Evolutionary conservation across 2,113 vertebrate genomes (phyloP), one percentile per base, ranked within the genome.

Genomic region (Cebidichthys violaceus): DNA sequence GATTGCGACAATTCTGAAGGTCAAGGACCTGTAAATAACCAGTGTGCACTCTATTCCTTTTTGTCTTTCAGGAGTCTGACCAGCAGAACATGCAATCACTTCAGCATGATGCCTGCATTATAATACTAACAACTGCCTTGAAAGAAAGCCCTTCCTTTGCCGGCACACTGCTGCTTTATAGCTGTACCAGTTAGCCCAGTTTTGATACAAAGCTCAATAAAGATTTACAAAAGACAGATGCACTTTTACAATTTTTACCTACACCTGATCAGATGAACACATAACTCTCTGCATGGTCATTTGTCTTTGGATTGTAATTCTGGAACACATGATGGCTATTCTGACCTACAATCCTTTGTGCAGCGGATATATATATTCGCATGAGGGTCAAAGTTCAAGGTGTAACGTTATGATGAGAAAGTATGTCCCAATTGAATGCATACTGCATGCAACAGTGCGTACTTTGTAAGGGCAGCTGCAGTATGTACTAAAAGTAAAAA

Each of bases 21-120:
- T 86, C 72, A 60, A 59, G 22, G 4, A 39, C 41, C 55, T 65
- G 45, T 33, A 20, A 41, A 71, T 82, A 55, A 35, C 68, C 64
- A 55, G 15, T 4, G 0, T 24, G 17, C 65, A 39, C 6, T 15
- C 17, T 11, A 55, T 88, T 78, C 66, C 24, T n/a, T 81, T 67
- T 68, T 75, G n/a, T 70, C 3, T 20, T 24, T 27, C 37, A 74
- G 59, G 75, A 83, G 37, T 72, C 50, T 72, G 41, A 64, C 24
- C 65, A 60, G 35, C 55, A 29, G 8, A 0, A 6, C 41, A 15
- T 39, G 67, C 59, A 74, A 75, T 79, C 33, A 80, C 54, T 70
- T 47, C 64, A 47, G 22, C 22, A 18, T 60, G 77, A 75, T 64
- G 50, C 74, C 33, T 15, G 43, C 13, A 66, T 79, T 62, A 69